Percentiles rank a stretch among this genome's conserved stretches.
phyloP scores from a whole-genome alignment of 2,113 vertebrate species.

The Petroica traversi region DNA sequence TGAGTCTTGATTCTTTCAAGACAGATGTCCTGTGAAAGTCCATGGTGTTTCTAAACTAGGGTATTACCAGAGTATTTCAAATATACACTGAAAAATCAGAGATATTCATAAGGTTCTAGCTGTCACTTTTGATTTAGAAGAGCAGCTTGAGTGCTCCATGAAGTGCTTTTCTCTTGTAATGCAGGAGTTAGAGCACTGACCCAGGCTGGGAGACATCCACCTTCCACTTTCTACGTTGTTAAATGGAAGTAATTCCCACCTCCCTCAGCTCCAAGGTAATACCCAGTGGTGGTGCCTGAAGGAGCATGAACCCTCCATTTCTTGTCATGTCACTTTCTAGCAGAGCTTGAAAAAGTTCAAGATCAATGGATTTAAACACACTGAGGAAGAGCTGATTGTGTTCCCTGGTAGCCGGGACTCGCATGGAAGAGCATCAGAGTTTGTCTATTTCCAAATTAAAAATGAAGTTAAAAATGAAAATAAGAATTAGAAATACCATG shows the following conservation, averaged over 20 bases:
- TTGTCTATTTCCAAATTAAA: not conserved
- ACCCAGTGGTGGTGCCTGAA: not conserved
- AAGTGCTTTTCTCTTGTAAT: not conserved
- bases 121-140: slow-evolving; percentile 35
- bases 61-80: not conserved
- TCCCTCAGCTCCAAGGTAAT: not conserved
- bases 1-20: not conserved
- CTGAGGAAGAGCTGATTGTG: not conserved
- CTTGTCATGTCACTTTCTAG: not conserved
- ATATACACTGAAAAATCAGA: not conserved
- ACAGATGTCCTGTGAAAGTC: not conserved
- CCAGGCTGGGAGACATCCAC: not conserved
- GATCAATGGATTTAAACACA: not conserved
- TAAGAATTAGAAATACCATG: not conserved
- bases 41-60: not conserved
- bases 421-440: not conserved
- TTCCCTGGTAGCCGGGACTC: not conserved
- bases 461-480: not conserved
- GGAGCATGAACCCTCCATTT: not conserved
- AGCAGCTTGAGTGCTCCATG: not conserved
- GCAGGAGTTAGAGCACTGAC: not conserved
- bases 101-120: not conserved
- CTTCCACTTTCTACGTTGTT: not conserved
- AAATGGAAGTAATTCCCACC: not conserved
- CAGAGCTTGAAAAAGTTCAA: not conserved